Conservation (phyloP, 2,888 invertebrate species). For the Trichogramma dendrolimi region DNA sequence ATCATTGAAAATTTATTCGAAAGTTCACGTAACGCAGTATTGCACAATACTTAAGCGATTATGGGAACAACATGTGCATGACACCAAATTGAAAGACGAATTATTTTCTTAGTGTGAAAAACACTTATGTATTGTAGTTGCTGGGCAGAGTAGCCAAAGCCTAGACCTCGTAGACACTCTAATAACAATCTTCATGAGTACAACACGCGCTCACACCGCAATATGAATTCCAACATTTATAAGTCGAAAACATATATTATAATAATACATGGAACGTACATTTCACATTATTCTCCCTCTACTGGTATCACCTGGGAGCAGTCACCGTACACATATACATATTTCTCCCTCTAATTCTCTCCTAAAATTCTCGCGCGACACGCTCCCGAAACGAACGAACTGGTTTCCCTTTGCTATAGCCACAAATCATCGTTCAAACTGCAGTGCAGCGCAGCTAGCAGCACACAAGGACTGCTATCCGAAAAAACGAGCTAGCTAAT, state of each 20-base stretch:
- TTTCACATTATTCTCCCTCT: background rate
- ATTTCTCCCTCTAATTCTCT: constrained; percentile 13
- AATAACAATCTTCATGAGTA: too few species aligned
- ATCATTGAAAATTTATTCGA: too few species aligned
- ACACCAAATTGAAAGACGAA: too few species aligned
- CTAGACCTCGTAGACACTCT: too few species aligned
- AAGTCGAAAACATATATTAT: background rate
- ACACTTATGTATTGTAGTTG: too few species aligned
- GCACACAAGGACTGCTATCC: background rate
- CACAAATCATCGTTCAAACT: constrained; percentile 41
- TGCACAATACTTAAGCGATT: too few species aligned
- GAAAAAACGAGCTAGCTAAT: constrained; percentile 35
- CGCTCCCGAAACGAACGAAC: constrained; percentile 9
- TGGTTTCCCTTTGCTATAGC: constrained; percentile 23
- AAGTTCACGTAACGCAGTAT: too few species aligned
- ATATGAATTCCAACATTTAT: too few species aligned
- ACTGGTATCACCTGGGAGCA: background rate
- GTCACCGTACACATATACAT: background rate
- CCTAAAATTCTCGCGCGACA: constrained; percentile 17
- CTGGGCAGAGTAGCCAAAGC: too few species aligned
- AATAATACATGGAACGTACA: background rate
- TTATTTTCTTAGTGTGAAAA: too few species aligned
- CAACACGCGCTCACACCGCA: too few species aligned
- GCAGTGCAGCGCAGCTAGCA: background rate
- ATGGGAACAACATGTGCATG: too few species aligned